Conservation (phyloP, 2,797 vertebrate species). For the Sorex maritimensis region DNA sequence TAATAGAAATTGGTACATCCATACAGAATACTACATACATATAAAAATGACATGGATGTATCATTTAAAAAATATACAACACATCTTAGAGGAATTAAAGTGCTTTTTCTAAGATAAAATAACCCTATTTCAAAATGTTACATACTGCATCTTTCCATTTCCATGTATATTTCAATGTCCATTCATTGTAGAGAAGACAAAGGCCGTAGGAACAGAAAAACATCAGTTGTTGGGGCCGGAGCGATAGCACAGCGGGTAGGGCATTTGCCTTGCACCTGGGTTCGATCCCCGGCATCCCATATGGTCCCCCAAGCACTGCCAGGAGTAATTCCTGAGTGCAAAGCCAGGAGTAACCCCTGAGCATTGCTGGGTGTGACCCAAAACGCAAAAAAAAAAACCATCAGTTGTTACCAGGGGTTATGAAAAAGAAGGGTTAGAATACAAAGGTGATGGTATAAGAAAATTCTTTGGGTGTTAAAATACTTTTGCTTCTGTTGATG, state of each 20-base stretch:
- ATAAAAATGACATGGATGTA: not conserved
- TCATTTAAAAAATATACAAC: not conserved
- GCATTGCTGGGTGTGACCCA: too few relatives aligned
- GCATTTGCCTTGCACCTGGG: too few relatives aligned
- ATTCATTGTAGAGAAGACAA: not conserved
- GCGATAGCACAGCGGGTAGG: too few relatives aligned
- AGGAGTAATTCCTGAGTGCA: too few relatives aligned
- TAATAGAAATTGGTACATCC: not conserved
- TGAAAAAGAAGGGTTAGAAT: not conserved
- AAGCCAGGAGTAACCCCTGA: too few relatives aligned
- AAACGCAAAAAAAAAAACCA: too few relatives aligned
- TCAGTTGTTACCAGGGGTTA: not conserved
- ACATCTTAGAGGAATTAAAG: not conserved
- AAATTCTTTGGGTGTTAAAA: constrained; percentile 7
- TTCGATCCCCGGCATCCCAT: too few relatives aligned
- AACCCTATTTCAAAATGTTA: not conserved
- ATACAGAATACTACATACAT: not conserved
- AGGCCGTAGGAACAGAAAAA: not conserved
- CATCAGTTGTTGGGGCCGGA: not conserved
- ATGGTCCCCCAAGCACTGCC: too few relatives aligned
- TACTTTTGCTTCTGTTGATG: not conserved
- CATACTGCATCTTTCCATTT: not conserved
- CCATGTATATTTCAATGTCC: not conserved
- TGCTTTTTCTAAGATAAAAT: constrained; percentile 8
- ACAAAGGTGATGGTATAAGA: not conserved